These are phyloP conservation scores for Folsomia manolachei DNA, from an alignment of 2,888 invertebrate species.

Conservation along the genomic window DNA sequence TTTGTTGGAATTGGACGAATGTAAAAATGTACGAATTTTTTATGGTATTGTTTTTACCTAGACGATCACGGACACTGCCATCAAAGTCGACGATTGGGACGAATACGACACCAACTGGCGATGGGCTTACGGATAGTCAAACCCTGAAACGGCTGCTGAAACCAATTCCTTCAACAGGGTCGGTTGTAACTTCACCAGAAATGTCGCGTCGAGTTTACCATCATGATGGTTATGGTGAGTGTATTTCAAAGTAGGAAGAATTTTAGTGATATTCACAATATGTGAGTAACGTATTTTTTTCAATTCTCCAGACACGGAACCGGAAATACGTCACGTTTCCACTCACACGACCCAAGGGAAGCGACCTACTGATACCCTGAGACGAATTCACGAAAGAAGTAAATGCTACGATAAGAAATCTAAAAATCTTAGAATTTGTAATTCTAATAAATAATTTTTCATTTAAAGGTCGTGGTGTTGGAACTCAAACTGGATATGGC, in stretches of 20 bases:
- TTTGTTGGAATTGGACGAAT: background rate
- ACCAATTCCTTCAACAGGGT: constrained; percentile 68
- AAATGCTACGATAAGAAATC: constrained; percentile 8
- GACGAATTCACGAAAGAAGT: constrained; percentile 49
- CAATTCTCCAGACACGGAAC: constrained; percentile 50
- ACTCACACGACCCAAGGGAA: constrained; percentile 66
- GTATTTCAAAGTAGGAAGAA: background rate
- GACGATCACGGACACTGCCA: constrained; percentile 49
- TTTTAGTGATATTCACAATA: background rate
- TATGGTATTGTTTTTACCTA: constrained; percentile 23
- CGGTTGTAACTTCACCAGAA: constrained; percentile 77
- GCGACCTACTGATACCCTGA: constrained; percentile 47
- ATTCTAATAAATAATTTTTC: background rate
- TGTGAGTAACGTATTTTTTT: background rate
- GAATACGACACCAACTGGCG: constrained; percentile 51
- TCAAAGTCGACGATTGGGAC: constrained; percentile 51
- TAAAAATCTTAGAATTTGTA: background rate
- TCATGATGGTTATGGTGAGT: constrained; percentile 51
- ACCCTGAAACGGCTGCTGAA: constrained; percentile 91
- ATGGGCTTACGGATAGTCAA: constrained; percentile 66
- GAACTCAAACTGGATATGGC: constrained; percentile 47
- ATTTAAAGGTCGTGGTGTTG: constrained; percentile 48
- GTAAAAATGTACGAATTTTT: constrained; percentile 43
- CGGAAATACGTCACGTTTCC: constrained; percentile 54
- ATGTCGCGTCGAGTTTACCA: constrained; percentile 73